Base-by-base conservation (phyloP, 2,888 invertebrate genomes). In the Acrobasis consociella region DNA sequence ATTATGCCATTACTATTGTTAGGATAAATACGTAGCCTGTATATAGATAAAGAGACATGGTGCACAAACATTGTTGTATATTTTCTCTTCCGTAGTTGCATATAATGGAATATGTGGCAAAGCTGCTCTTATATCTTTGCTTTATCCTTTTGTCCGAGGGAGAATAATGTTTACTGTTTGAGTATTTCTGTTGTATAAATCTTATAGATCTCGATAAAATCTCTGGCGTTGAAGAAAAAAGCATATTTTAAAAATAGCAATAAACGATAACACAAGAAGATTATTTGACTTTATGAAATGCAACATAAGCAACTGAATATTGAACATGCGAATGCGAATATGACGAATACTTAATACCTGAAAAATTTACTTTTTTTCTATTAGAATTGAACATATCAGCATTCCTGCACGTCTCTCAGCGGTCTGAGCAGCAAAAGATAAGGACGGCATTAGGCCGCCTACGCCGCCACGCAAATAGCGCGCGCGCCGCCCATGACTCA, bases 401-500 rank as follows among this genome's bases (percentile, higher is more conserved):
- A 73, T 73, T 74, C 72, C 70, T 66, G 63, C 67, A 70, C 76
- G 82, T 82, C 78, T 82, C 77, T 77, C 72, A 69, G 72, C 73
- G 74, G 84, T 83, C 82, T 80, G 77, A 75, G 73, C 17, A 75
- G 68, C 72, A 74, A 71, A 67, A 75, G 80, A 81, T 82, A 78
- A 77, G 75, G 78, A 80, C 76, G 76, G 77, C 71, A 75, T 72
- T 56, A 71, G 71, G 67, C 78, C 81, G 77, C 89, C 89, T 80
- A 89, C 89, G 83, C 87, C 76, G 65, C 72, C 70, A 80, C 88
- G 81, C 80, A 89, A 91, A 90, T 90, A 91, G 80, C 81, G 86
- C 86, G 86, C 78, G 85, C 88, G 83, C 85, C 85, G 87, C 81
- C 87, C 75, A 73, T 91, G 90, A 90, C 82, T 91, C 89, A 90